A percentile compares a stretch with the other conserved stretches of the same genome.
phyloP scores from a whole-genome alignment of 2,113 vertebrate species.

The Antechinus flavipes region DNA sequence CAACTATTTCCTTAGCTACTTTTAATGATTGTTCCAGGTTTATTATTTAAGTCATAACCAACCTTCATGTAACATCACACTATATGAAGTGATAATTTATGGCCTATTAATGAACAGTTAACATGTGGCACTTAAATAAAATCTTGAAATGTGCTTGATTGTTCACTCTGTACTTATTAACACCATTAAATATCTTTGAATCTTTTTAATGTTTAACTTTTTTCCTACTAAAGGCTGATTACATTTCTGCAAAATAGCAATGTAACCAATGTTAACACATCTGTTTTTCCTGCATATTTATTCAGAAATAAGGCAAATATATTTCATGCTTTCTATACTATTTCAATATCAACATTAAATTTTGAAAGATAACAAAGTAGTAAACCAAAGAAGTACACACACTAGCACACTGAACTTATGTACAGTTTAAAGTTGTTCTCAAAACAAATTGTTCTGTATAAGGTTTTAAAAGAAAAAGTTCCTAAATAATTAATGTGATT shows the following conservation, averaged over 20 bases:
- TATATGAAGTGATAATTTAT: not conserved
- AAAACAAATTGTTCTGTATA: not conserved
- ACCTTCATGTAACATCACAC: not conserved
- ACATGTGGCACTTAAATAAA: not conserved
- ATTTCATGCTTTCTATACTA: not conserved
- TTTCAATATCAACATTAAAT: not conserved
- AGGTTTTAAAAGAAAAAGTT: not conserved
- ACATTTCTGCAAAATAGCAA: not conserved
- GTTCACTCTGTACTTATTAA: not conserved
- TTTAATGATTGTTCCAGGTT: not conserved
- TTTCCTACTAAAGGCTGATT: not conserved
- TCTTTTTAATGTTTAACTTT: not conserved
- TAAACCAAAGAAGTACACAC: not conserved
- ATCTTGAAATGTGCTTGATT: fast-evolving
- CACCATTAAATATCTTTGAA: not conserved
- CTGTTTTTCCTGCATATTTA: not conserved
- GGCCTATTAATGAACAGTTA: not conserved
- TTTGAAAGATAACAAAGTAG: not conserved
- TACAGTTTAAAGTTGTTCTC: not conserved
- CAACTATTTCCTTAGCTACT: not conserved
- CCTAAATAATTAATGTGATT: not conserved
- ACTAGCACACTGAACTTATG: not conserved
- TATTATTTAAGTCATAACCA: not conserved
- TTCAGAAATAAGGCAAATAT: constrained; percentile 22
- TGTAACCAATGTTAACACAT: not conserved